Percentiles rank a stretch among this genome's conserved stretches.
Evolutionary conservation across 2,888 invertebrate species (phyloP).

Genomic region (Eupithecia insigniata): DNA sequence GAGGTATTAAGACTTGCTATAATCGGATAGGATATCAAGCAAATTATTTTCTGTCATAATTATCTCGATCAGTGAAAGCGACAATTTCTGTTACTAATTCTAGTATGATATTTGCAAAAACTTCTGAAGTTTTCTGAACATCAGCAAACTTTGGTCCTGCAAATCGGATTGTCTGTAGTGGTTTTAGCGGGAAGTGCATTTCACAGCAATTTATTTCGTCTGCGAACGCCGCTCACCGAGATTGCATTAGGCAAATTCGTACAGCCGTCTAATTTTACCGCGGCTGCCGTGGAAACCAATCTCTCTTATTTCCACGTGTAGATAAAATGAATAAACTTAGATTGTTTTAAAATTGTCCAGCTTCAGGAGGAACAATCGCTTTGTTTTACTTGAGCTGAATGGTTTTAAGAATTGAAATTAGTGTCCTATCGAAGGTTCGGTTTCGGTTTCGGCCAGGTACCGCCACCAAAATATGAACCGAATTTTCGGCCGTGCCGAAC

Average conservation of each 20-base stretch:
- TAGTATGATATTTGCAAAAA: neutral
- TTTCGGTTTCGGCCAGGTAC: no score
- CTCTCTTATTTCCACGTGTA: constrained; percentile 5
- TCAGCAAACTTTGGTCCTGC: neutral
- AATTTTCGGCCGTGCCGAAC: no score
- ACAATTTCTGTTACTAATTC: neutral
- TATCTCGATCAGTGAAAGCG: neutral
- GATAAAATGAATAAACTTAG: neutral
- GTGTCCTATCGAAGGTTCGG: no score
- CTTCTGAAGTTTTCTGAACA: neutral
- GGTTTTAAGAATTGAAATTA: no score
- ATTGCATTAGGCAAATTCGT: constrained; percentile 66
- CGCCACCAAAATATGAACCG: no score
- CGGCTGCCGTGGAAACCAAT: constrained; percentile 18
- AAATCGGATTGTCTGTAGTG: constrained; percentile 15
- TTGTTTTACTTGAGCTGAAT: neutral
- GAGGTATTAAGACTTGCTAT: neutral
- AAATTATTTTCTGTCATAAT: neutral
- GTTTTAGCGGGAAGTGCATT: constrained; percentile 46
- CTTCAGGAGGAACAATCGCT: neutral
- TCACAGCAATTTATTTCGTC: constrained; percentile 67
- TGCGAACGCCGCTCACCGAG: constrained; percentile 53
- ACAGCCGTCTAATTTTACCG: constrained; percentile 48
- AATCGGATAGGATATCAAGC: neutral
- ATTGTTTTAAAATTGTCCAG: neutral